phyloP scores from a whole-genome alignment of 2,888 invertebrate species.

The Lasioglossum lativentre region DNA sequence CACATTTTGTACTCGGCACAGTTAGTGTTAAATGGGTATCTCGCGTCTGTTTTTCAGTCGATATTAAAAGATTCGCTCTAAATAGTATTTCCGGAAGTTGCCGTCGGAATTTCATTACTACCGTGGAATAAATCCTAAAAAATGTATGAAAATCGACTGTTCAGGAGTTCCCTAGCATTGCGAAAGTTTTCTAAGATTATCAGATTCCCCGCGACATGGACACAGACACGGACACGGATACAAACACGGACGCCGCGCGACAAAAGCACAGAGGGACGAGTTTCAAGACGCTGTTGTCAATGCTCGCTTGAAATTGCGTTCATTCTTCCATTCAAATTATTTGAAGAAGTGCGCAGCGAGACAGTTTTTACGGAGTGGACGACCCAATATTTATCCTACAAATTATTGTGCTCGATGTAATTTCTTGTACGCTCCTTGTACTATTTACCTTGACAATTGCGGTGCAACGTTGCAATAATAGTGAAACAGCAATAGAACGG shows the following conservation, averaged over 20 bases:
- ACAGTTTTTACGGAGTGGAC: neutral
- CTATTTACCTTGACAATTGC: neutral
- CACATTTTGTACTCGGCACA: too few species aligned
- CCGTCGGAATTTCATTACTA: slow-evolving; percentile 31
- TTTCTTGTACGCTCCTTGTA: neutral
- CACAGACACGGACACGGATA: neutral
- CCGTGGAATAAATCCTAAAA: neutral
- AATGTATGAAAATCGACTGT: neutral
- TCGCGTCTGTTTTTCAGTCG: neutral
- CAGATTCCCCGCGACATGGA: neutral
- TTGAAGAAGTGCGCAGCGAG: neutral
- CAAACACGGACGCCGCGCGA: neutral
- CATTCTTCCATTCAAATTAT: neutral
- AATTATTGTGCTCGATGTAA: neutral
- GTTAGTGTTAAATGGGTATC: neutral
- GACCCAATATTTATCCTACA: neutral
- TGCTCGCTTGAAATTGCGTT: slow-evolving; percentile 20
- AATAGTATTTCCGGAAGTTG: neutral
- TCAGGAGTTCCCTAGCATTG: neutral
- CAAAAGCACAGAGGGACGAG: neutral
- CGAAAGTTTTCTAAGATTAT: slow-evolving; percentile 22
- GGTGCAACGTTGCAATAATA: too few species aligned
- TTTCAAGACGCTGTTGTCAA: neutral
- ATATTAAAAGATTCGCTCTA: neutral
- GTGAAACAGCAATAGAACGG: too few species aligned